Base-by-base conservation (phyloP, 2,797 vertebrate species). In the Siniperca undulata region DNA sequence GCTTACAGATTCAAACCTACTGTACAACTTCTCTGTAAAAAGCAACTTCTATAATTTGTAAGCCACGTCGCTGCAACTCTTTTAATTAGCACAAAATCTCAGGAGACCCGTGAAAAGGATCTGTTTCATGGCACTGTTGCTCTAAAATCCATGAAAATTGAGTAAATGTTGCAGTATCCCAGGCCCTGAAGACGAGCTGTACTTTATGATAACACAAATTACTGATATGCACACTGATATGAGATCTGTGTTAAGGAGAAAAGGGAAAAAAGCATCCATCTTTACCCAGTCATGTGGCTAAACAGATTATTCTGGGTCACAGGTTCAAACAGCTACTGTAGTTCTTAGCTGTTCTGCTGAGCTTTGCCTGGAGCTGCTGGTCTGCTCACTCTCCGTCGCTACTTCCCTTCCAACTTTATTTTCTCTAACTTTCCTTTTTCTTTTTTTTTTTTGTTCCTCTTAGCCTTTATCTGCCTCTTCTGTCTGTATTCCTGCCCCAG, bases 251-350 rank as follows among this genome's bases (percentile, higher is more conserved):
- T 74, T 66, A 13, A 77, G 19, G 30, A 64, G 46, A 17, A 67
- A 59, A 56, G 6, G 56, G 9, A 5, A 1, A 44, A 55, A 46
- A 30, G 20, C 17, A 72, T 82, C 69, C 52, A 27, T 77, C 77
- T 77, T 60, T 38, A 55, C 24, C 27, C 80, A 82, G 77, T 76
- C 84, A 71, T 38, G 85, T 78, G 48, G 80, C 71, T 87, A 67
- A 90, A 80, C 52, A 22, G 82, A 90, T 90, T 88, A 83, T 91
- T 90, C 84, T 76, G 83, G 84, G 82, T 91, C 78, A 84, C 61
- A 2, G 88, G 85, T 84, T 91, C 80, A 88, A 82, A 77, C 72
- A 70, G 80, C n/a, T 62, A 38, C 85, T 77, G 80, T 38, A 55
- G 38, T 76, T 77, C 70, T 87, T 59, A 9, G 59, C 38, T 30